Evolutionary conservation across 2,113 vertebrate genomes (phyloP).

Genomic region (Dinomys branickii): DNA sequence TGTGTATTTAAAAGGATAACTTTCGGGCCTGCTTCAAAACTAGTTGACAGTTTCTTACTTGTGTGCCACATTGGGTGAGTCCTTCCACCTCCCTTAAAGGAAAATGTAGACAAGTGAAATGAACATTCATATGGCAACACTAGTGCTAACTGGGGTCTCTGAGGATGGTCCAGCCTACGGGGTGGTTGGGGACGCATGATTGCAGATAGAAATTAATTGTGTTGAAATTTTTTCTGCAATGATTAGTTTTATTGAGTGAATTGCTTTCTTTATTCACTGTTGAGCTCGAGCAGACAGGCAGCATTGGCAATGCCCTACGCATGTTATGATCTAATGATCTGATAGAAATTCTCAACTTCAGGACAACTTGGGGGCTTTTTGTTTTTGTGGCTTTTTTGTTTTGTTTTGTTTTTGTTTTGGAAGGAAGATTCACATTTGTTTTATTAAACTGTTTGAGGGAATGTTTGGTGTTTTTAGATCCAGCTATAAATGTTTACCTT

Average conservation of each 20-base stretch:
- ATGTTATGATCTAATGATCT: conserved; percentile 87
- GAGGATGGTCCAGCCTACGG: conserved; percentile 61
- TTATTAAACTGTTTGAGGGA: conserved; percentile 79
- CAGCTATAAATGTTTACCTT: conserved; percentile 92
- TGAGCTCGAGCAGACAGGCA: conserved; percentile 97
- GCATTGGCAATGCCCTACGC: conserved; percentile 96
- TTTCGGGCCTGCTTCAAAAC: conserved; percentile 63
- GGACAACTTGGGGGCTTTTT: conserved; percentile 83
- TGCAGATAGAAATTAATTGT: conserved; percentile 80
- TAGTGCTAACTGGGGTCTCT: conserved; percentile 50
- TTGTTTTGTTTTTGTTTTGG: conserved; percentile 77
- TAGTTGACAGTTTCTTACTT: conserved; percentile 67
- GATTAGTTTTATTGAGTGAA: conserved; percentile 86
- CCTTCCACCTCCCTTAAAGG: conserved; percentile 20
- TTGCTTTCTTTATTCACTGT: conserved; percentile 89
- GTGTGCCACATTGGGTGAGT: conserved; percentile 69
- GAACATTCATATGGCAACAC: conserved; percentile 61
- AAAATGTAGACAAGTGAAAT: conserved; percentile 62
- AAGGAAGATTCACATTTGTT: conserved; percentile 87
- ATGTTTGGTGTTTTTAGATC: conserved; percentile 87
- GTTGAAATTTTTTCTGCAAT: conserved; percentile 79
- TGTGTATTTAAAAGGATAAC: conserved; percentile 73
- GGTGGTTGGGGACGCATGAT: conserved; percentile 86
- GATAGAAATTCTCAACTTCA: conserved; percentile 87
- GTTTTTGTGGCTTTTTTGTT: conserved; percentile 66